Evolutionary conservation across 2,888 invertebrate genomes (phyloP).

Genomic region (Brachypalpus laphriformis): DNA sequence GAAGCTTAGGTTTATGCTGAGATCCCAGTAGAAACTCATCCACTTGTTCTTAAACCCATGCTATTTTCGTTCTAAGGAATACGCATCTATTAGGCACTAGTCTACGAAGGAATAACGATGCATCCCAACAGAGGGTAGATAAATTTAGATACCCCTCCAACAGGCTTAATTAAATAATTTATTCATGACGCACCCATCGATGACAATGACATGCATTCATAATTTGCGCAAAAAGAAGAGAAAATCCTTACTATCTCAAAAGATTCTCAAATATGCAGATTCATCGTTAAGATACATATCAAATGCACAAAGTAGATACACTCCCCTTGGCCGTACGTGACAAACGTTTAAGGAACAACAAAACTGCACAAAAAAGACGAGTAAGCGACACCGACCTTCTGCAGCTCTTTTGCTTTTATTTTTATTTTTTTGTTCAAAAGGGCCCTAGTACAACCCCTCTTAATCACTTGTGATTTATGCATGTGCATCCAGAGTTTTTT

Average conservation of each 20-base stretch:
- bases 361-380: conserved; percentile 29
- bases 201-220: conserved; percentile 62
- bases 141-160: not conserved
- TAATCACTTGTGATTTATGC: conserved; percentile 72
- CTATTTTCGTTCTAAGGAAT: no score
- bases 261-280: conserved; percentile 63
- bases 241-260: conserved; percentile 51
- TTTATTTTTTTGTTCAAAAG: conserved; percentile 12
- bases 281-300: conserved; percentile 71
- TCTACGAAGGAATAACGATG: conserved; percentile 24
- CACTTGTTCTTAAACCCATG: no score
- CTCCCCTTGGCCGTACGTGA: conserved; percentile 60
- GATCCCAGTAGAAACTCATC: no score
- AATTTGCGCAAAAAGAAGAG: conserved; percentile 12
- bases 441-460: conserved; percentile 41
- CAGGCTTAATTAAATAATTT: conserved; percentile 63
- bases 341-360: conserved; percentile 46
- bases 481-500: conserved; percentile 51
- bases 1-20: no score
- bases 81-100: no score
- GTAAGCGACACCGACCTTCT: conserved; percentile 21
- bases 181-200: conserved; percentile 68
- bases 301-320: conserved; percentile 61
- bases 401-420: conserved; percentile 8
- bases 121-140: not conserved